Percentiles rank a stretch among this genome's conserved stretches.
These are phyloP conservation scores for Cyprinella venusta DNA, from an alignment of 2,797 vertebrate genomes.

Conservation along the genomic window DNA sequence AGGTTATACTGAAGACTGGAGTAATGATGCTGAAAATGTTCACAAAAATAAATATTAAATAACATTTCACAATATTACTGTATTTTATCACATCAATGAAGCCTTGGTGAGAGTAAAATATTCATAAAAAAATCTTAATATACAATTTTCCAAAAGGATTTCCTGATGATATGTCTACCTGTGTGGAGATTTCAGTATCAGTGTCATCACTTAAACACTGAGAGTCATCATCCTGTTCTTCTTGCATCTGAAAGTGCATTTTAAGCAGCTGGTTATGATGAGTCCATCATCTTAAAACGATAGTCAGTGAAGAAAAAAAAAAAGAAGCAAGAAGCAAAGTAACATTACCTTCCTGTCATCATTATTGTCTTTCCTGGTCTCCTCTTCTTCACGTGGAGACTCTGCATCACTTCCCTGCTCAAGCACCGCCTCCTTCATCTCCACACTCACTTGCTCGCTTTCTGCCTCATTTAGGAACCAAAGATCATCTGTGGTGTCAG, in stretches of 20 bases:
- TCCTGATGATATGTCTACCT: conserved; percentile 72
- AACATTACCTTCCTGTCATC: conserved; percentile 69
- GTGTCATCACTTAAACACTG: conserved; percentile 92
- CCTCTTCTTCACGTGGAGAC: conserved; percentile 73
- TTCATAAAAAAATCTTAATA: neutral
- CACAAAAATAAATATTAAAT: neutral
- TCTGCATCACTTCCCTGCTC: conserved; percentile 79
- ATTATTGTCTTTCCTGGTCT: conserved; percentile 63
- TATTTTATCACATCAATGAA: neutral
- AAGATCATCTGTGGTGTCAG: conserved; percentile 95
- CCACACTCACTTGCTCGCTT: conserved; percentile 85
- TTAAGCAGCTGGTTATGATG: neutral
- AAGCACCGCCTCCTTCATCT: conserved; percentile 83
- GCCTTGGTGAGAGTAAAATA: neutral
- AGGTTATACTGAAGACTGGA: neutral
- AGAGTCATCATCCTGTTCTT: conserved; percentile 87
- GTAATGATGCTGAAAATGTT: neutral
- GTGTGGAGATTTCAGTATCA: conserved; percentile 87
- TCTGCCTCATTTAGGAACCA: conserved; percentile 93
- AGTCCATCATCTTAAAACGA: neutral
- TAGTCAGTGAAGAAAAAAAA: neutral
- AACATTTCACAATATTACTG: neutral
- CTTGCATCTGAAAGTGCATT: conserved; percentile 76
- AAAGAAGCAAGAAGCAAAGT: neutral
- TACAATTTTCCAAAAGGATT: neutral